phyloP scores from a whole-genome alignment of 2,888 invertebrate genomes.

The Zaprionus bogoriensis region DNA sequence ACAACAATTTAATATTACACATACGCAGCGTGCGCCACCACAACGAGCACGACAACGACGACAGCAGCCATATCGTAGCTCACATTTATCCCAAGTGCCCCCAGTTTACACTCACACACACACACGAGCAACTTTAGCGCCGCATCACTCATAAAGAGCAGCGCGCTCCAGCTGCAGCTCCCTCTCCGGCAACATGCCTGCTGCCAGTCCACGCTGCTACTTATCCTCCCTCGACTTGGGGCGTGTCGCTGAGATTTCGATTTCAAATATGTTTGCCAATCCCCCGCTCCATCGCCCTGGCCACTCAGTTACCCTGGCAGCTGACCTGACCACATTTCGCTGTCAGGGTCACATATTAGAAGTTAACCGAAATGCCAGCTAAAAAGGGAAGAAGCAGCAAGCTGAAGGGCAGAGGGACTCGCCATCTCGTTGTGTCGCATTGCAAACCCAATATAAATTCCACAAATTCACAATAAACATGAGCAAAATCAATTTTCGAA shows the following conservation, averaged over 20 bases:
- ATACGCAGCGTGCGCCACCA: slow-evolving; percentile 52
- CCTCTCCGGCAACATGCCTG: background rate
- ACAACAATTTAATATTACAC: slow-evolving; percentile 75
- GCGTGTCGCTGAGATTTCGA: slow-evolving; percentile 45
- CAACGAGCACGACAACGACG: slow-evolving; percentile 33
- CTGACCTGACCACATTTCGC: slow-evolving; percentile 33
- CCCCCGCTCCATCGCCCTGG: slow-evolving; percentile 18
- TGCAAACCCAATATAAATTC: slow-evolving; percentile 75
- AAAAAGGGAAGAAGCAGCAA: no score
- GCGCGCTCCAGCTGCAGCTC: slow-evolving; percentile 5
- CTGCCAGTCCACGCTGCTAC: background rate
- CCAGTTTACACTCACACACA: background rate
- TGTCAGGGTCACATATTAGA: slow-evolving; percentile 6
- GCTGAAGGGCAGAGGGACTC: slow-evolving; percentile 5
- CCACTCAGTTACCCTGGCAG: background rate
- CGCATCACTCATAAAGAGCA: slow-evolving; percentile 61
- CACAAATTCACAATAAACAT: slow-evolving; percentile 74
- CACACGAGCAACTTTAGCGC: slow-evolving; percentile 44
- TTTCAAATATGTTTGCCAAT: slow-evolving; percentile 33
- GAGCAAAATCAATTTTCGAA: slow-evolving; percentile 73
- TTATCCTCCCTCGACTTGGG: slow-evolving; percentile 1
- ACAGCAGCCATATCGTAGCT: slow-evolving; percentile 44
- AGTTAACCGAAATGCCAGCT: slow-evolving; percentile 6
- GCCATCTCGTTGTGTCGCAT: slow-evolving; percentile 47
- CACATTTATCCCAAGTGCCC: slow-evolving; percentile 37